Evolutionary conservation across 2,113 vertebrate genomes (phyloP), one percentile per base, ranked within the genome.

Genomic region (Nibea coibor): DNA sequence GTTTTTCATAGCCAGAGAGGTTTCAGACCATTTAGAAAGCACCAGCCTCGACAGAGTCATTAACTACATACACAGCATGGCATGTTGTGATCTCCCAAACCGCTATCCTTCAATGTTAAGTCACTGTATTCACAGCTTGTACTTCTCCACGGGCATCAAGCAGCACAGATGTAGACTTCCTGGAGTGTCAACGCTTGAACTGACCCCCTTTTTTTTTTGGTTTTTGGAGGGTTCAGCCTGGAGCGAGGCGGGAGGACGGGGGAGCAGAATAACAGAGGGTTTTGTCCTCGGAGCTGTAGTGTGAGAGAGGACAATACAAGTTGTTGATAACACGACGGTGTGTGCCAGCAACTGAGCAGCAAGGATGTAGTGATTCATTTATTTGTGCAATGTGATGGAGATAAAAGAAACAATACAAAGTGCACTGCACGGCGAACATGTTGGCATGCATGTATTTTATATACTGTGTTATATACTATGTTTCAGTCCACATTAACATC

Each of bases 91-190:
- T 93, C 89, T 91, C 81, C 72, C 73, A 85, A 85, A 91, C 63
- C 35, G 82, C 92, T 88, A 94, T 95, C 92, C 88, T 91, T 95
- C 94, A 95, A 82, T 85, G 93, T 92, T 93, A 80, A 84, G 90
- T 81, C 89, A 84, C 88, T 94, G 94, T 94, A 93, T 94, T 94
- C 92, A 94, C 93, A 95, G 93, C 93, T 94, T 95, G 93, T 86
- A 84, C 90, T 90, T 93, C 94, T 93, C 91, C 65, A 69, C 84
- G 72, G 89, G 92, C 88, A 89, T 93, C 93, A 92, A 92, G 92
- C 88, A 88, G 88, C 87, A 91, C 94, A 94, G 92, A 94, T 94
- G 93, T 91, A 79, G 82, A 84, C 71, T 71, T 88, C 92, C 87
- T 83, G 90, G 88, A 83, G 90, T 84, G 90, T 68, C 72, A 62